phyloP scores from a whole-genome alignment of 2,888 invertebrate species.

The Tetropium fuscum region DNA sequence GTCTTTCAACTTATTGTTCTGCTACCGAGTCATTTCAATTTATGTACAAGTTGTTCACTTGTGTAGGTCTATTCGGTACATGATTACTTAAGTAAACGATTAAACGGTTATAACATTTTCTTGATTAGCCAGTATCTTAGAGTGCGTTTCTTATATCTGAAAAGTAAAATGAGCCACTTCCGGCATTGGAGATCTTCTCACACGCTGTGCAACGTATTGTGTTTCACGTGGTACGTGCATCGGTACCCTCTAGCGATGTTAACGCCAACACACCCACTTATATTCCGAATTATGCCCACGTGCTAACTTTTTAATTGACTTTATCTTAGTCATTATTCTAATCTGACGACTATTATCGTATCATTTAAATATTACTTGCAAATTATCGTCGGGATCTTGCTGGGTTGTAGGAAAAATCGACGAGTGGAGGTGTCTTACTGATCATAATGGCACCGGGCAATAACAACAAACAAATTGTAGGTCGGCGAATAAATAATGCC shows the following conservation, averaged over 20 bases:
- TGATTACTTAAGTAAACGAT: conserved; percentile 1
- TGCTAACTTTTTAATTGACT: conserved; percentile 51
- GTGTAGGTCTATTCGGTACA: background rate
- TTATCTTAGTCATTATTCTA: conserved; percentile 50
- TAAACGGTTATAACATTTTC: no score
- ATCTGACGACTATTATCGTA: conserved; percentile 46
- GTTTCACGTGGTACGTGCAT: conserved; percentile 33
- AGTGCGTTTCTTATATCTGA: no score
- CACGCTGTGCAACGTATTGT: conserved; percentile 6
- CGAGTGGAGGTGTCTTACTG: conserved; percentile 12
- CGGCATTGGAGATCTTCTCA: conserved; percentile 12
- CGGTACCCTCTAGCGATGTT: conserved; percentile 27
- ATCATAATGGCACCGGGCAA: conserved; percentile 5
- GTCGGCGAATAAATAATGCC: background rate
- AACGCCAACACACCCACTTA: conserved; percentile 36
- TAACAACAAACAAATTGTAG: conserved; percentile 9
- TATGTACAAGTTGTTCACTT: background rate
- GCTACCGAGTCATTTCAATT: conserved; percentile 7
- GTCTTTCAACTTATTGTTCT: conserved; percentile 21
- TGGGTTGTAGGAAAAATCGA: conserved; percentile 5
- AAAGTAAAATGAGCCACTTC: no score
- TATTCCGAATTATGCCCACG: conserved; percentile 46
- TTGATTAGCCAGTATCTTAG: no score
- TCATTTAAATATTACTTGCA: conserved; percentile 40
- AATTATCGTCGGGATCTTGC: conserved; percentile 15